Conservation (phyloP, 2,113 vertebrate species). For the Lutjanus erythropterus region DNA sequence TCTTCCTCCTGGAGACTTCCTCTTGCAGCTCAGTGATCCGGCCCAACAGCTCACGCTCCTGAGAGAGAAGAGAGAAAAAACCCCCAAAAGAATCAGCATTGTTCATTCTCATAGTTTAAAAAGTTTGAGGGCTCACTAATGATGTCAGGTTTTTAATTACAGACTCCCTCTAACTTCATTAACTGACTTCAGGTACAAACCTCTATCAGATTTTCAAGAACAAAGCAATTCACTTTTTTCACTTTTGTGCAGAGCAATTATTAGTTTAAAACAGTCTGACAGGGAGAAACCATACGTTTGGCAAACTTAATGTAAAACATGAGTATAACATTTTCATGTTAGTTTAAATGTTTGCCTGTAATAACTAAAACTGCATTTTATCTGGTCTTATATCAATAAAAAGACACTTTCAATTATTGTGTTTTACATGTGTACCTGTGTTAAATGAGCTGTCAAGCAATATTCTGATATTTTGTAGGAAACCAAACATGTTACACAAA, state of each 20-base stretch:
- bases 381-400: too few species aligned
- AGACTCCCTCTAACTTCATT: background rate
- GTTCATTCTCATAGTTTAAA: background rate
- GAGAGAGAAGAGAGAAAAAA: background rate
- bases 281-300: too few species aligned
- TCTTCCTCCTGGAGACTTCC: slow-evolving; percentile 93
- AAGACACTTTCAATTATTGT: too few species aligned
- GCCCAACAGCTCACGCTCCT: slow-evolving; percentile 92
- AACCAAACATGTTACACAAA: too few species aligned
- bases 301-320: too few species aligned
- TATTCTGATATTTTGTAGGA: too few species aligned
- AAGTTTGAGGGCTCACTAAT: background rate
- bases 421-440: too few species aligned
- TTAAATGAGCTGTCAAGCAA: too few species aligned
- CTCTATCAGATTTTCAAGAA: background rate
- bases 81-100: background rate
- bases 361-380: too few species aligned
- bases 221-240: background rate
- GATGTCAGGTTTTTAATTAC: background rate
- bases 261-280: too few species aligned
- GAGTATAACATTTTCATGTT: too few species aligned
- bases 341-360: too few species aligned
- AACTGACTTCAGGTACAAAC: background rate
- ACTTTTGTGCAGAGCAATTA: background rate
- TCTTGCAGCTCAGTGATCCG: slow-evolving; percentile 93